Conservation (phyloP, 2,797 vertebrate species). For the Enteromius thamalakanensis region DNA sequence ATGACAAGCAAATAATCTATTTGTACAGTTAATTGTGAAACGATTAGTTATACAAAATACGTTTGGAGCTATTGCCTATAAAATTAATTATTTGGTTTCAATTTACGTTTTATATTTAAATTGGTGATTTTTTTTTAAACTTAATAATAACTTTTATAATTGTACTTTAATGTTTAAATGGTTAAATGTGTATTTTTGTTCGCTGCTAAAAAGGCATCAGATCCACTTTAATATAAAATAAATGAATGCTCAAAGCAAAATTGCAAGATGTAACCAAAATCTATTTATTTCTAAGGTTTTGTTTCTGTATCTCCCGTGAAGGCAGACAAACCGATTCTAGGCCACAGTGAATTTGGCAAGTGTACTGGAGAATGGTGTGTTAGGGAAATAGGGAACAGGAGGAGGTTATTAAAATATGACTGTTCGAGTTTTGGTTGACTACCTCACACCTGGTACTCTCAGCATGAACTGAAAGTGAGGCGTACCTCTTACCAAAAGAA, state of each 20-base stretch:
- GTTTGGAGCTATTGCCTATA: background rate
- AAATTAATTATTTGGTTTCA: background rate
- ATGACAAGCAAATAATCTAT: background rate
- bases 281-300: slow-evolving; percentile 9
- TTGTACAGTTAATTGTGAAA: background rate
- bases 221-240: background rate
- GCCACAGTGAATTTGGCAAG: background rate
- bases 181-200: background rate
- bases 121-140: background rate
- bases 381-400: slow-evolving; percentile 20
- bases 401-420: slow-evolving; percentile 33
- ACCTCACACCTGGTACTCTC: slow-evolving; percentile 19
- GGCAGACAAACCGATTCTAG: background rate
- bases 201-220: background rate
- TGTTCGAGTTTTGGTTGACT: slow-evolving; percentile 31
- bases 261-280: background rate
- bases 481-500: slow-evolving; percentile 1
- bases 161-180: background rate
- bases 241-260: background rate
- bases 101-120: slow-evolving; percentile 4
- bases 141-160: background rate
- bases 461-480: slow-evolving; percentile 2
- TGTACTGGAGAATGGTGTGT: background rate
- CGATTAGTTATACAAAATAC: background rate
- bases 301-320: slow-evolving; percentile 1